These are phyloP conservation scores for Corydoras maculifer DNA, from an alignment of 2,113 vertebrate genomes.

Conservation along the genomic window DNA sequence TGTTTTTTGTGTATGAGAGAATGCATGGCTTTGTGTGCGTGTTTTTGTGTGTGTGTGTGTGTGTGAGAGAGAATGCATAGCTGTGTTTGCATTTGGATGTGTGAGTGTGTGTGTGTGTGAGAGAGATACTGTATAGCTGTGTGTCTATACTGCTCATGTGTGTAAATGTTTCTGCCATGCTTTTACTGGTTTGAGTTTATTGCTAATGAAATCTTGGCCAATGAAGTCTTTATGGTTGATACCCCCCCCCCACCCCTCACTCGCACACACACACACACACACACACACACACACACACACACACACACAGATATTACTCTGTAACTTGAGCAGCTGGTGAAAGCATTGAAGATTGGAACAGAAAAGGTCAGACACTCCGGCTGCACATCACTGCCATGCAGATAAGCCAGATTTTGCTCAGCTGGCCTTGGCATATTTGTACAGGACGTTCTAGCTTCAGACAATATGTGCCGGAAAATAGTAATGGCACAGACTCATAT, in stretches of 20 bases:
- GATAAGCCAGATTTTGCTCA: slow-evolving; percentile 5
- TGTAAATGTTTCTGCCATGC: slow-evolving; percentile 7
- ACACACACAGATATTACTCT: not conserved
- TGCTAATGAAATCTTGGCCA: slow-evolving; percentile 1
- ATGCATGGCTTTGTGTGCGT: too few relatives aligned
- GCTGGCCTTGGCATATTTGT: not conserved
- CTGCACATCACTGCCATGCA: slow-evolving; percentile 12
- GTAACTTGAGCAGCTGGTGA: slow-evolving; percentile 20
- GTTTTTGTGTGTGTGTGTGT: too few relatives aligned
- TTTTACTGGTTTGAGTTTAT: slow-evolving; percentile 10
- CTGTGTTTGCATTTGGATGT: too few relatives aligned
- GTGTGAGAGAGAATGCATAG: too few relatives aligned
- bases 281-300: not conserved
- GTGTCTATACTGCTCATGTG: not conserved
- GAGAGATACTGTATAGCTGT: too few relatives aligned
- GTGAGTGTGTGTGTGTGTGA: too few relatives aligned
- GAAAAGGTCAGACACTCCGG: slow-evolving; percentile 22
- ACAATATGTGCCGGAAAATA: not conserved
- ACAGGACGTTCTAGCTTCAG: not conserved
- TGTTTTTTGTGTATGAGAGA: too few relatives aligned
- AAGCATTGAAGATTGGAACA: slow-evolving; percentile 16
- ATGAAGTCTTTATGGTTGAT: slow-evolving; percentile 6
- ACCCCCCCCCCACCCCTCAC: not conserved
- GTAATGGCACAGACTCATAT: too few relatives aligned
- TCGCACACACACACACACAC: not conserved